A percentile compares a stretch with the other conserved stretches of the same genome.
phyloP scores from a whole-genome alignment of 2,888 invertebrate species.

The Trypoxylon attenuatum region DNA sequence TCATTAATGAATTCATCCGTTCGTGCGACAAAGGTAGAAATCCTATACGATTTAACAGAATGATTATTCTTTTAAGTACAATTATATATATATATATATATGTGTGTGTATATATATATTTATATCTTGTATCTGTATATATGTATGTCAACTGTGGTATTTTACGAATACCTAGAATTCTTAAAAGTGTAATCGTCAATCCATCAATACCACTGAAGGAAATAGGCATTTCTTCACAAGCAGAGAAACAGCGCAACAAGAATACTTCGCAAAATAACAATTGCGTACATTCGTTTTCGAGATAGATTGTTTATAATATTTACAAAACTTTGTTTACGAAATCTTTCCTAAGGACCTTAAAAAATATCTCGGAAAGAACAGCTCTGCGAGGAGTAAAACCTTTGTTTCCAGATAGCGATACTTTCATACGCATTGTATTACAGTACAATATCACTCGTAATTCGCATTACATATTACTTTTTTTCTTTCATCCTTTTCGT shows the following conservation, averaged over 20 bases:
- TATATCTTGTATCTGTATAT: neutral
- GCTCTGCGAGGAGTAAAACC: slow-evolving; percentile 30
- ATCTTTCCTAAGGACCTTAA: slow-evolving; percentile 43
- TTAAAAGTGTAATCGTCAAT: neutral
- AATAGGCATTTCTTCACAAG: slow-evolving; percentile 44
- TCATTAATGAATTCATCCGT: neutral
- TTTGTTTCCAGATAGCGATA: slow-evolving; percentile 29
- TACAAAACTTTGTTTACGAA: slow-evolving; percentile 51
- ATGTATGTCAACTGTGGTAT: slow-evolving; percentile 3
- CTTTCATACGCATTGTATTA: slow-evolving; percentile 24
- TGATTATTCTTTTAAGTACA: neutral
- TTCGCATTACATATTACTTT: neutral
- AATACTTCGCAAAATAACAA: slow-evolving; percentile 39
- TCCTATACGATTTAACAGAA: neutral
- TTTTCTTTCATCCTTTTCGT: neutral
- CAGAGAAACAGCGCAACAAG: slow-evolving; percentile 44
- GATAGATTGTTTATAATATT: slow-evolving; percentile 33
- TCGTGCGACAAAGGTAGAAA: neutral
- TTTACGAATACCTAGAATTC: neutral
- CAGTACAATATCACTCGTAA: slow-evolving; percentile 29
- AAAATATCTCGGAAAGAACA: slow-evolving; percentile 49
- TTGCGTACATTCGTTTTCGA: slow-evolving; percentile 20
- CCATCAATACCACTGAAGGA: slow-evolving; percentile 6
- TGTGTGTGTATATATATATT: neutral
- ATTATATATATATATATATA: neutral